Base-by-base conservation (phyloP, 2,888 invertebrate genomes). In the Suillia variegata region DNA sequence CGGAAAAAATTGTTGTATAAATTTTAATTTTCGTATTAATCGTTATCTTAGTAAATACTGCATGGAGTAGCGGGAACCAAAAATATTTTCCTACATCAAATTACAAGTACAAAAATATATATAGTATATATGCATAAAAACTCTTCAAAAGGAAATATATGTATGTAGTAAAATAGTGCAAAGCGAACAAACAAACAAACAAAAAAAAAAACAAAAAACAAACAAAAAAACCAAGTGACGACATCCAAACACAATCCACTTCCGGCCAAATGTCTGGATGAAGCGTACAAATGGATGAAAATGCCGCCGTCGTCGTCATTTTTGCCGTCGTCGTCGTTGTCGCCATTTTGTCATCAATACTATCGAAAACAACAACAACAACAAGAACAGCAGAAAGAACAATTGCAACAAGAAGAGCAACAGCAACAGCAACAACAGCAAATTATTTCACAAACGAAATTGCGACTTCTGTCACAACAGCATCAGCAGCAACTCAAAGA, bases 231-330 rank as follows among this genome's bases (percentile, higher is more conserved):
- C 20, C 24, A 42, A 53, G 26, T 12, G 18, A n/a, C n/a, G n/a
- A 20, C 4, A 45, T 4, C 24, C 21, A 42, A 45, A 8, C n/a
- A 33, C 1, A 13, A 22, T 50, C 42, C 26, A 51, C 12, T 69
- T 68, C 70, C 73, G 71, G 74, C 70, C 71, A 71, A 67, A 76
- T 76, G 75, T 74, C 72, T 74, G 73, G 75, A 74, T 76, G 70
- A 73, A 67, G 66, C 54, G 56, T 71, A 74, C 76, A 77, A 76
- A 76, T 77, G 75, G 77, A 76, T 77, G 76, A 76, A 74, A 74
- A 76, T 76, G 75, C 76, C 71, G 75, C 69, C 70, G 70, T 76
- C 74, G 76, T 69, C 70, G 74, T 73, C 70, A 71, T 70, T 73
- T 71, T 67, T 73, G 74, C 70, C 71, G 74, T 74, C 71, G 74